Conservation (phyloP, 2,888 invertebrate genomes). For the Gibbula magus region DNA sequence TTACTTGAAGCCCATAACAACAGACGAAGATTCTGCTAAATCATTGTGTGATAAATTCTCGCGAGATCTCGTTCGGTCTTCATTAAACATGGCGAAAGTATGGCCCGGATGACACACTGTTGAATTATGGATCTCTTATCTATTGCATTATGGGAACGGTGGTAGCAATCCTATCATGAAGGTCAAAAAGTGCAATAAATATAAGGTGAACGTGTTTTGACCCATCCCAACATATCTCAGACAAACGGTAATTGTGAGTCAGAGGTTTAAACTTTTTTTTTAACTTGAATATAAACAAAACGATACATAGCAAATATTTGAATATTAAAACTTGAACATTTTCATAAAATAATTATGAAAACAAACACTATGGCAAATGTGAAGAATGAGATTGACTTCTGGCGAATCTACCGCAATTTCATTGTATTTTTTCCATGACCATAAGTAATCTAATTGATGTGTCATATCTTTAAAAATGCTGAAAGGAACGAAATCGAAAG, state of each 20-base stretch:
- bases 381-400: too few relatives aligned
- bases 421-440: too few relatives aligned
- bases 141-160: not conserved
- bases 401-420: too few relatives aligned
- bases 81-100: not conserved
- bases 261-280: too few relatives aligned
- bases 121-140: slow-evolving; percentile 5
- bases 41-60: not conserved
- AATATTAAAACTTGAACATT: too few relatives aligned
- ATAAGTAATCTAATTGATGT: too few relatives aligned
- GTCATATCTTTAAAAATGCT: too few relatives aligned
- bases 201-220: not conserved
- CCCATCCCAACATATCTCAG: not conserved
- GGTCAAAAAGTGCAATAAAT: not conserved
- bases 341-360: too few relatives aligned
- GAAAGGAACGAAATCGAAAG: too few relatives aligned
- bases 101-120: not conserved
- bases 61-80: not conserved
- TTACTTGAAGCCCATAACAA: not conserved
- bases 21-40: not conserved
- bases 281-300: too few relatives aligned
- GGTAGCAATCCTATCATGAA: not conserved
- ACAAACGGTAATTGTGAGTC: not conserved
- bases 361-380: too few relatives aligned
- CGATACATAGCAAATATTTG: too few relatives aligned